phyloP scores from a whole-genome alignment of 2,888 invertebrate species.

The Erebia palarica region DNA sequence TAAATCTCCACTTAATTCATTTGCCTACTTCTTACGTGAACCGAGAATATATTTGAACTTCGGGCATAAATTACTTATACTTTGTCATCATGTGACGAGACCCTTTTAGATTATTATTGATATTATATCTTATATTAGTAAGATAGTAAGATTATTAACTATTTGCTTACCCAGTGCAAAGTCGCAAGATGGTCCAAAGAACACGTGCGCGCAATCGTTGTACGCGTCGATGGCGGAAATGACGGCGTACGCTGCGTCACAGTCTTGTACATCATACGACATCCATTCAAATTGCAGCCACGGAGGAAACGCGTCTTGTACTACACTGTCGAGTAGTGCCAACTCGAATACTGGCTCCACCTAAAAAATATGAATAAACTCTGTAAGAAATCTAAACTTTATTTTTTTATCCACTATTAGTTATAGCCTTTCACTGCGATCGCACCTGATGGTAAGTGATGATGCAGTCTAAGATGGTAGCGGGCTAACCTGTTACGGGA shows the following conservation, averaged over 20 bases:
- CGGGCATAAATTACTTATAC: conserved; percentile 6
- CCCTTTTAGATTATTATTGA: too few relatives aligned
- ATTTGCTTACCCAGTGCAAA: conserved; percentile 88
- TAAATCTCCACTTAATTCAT: conserved; percentile 8
- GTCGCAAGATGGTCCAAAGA: conserved; percentile 92
- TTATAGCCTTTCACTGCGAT: too few relatives aligned
- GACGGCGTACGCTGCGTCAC: conserved; percentile 88
- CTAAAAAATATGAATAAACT: conserved; percentile 60
- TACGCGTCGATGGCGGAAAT: conserved; percentile 88
- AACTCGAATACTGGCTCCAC: conserved; percentile 84
- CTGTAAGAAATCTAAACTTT: not conserved
- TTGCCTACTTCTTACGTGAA: conserved; percentile 1
- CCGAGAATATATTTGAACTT: conserved; percentile 15
- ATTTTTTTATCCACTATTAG: too few relatives aligned
- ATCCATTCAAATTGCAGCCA: conserved; percentile 84
- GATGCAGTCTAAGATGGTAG: too few relatives aligned
- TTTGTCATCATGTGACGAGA: not conserved
- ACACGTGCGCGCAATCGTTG: conserved; percentile 88
- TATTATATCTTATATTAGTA: too few relatives aligned
- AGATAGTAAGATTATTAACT: not conserved
- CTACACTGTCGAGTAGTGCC: conserved; percentile 81
- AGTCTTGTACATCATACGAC: conserved; percentile 85
- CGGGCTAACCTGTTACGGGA: too few relatives aligned
- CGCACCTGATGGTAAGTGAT: too few relatives aligned
- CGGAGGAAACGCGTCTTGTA: conserved; percentile 79